Percentiles rank a stretch among this genome's conserved stretches.
Conservation (phyloP, 2,888 invertebrate genomes). For the Rhabditoides inermis region DNA sequence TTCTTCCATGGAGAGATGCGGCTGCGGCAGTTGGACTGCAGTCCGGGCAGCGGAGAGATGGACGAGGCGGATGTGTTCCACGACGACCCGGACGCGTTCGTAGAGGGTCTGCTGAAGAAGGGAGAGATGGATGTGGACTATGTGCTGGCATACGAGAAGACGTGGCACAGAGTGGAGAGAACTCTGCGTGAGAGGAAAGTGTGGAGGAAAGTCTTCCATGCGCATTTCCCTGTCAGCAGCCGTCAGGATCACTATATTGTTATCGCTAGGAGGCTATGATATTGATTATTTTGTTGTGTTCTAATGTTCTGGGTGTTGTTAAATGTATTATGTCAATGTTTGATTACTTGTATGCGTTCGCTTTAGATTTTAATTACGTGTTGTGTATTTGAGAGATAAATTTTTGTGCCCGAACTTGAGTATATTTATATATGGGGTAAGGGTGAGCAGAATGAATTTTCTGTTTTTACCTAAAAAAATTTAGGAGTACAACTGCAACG, state of each 20-base stretch:
- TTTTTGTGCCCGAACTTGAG: no score
- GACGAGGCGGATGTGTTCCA: constrained; percentile 61
- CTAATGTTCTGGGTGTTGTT: no score
- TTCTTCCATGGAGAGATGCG: constrained; percentile 25
- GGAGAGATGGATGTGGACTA: not conserved
- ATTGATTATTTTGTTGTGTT: no score
- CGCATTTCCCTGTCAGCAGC: constrained; percentile 57
- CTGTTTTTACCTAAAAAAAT: constrained; percentile 64
- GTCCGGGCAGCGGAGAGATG: constrained; percentile 56
- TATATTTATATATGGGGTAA: no score
- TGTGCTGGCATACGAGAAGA: constrained; percentile 32
- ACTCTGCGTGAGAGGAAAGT: constrained; percentile 26
- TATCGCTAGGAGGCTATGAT: constrained; percentile 51
- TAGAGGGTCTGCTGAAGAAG: constrained; percentile 4
- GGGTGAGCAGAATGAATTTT: not conserved
- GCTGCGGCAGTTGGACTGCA: constrained; percentile 8
- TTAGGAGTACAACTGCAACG: constrained; percentile 99
- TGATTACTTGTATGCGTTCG: not conserved
- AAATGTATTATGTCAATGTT: no score
- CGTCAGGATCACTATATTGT: constrained; percentile 35
- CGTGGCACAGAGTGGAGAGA: constrained; percentile 10
- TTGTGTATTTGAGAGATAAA: no score
- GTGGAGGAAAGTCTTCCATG: constrained; percentile 65
- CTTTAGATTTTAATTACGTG: no score
- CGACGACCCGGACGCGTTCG: constrained; percentile 17